Base-by-base conservation (phyloP, 2,797 vertebrate genomes). In the Allobates femoralis region DNA sequence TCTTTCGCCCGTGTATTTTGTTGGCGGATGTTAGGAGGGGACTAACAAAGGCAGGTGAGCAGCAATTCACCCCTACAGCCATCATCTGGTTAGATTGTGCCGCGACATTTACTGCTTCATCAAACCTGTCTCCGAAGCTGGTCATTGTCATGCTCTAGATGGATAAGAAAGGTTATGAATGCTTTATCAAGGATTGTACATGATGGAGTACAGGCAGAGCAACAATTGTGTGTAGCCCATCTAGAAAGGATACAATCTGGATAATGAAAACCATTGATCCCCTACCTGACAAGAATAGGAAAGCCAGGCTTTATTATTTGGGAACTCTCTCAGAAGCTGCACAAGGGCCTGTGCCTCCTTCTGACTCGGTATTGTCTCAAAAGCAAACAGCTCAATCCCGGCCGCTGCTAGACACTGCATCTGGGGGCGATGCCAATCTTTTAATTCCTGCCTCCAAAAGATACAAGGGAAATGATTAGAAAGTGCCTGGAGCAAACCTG, bases 341-440 rank as follows among this genome's bases (percentile, higher is more conserved):
- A 95, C 87, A 84, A 96, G 80, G 56, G 95, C 95, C 78, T 92
- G 89, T 0, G 94, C 95, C 89, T 96, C 96, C 90, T 95, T 96
- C 80, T 94, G 90, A 62, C 95, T 93, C 2, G 96, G 96, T 88
- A 96, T 93, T 18, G 96, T 96, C 90, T 96, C 96, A 81, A 96
- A 91, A 56, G 96, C 96, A 23, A 96, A 89, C 11, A 96, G 78
- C 89, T 96, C 96, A 28, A 91, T 92, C 86, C 95, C 96, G 5
- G 95, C 95, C 67, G 93, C 92, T 64, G 90, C 89, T 19, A 96
- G 91, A 74, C 93, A 91, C 28, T 90, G 91, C 16, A 96, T 30
- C 79, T 95, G 95, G 0, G 93, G 92, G 64, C 92, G 93, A 81
- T 96, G 96, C 95, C 95, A 96, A n/a, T 73, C 87, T 90, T 94